phyloP scores from a whole-genome alignment of 2,888 invertebrate genomes.

The Notocelia uddmanniana region DNA sequence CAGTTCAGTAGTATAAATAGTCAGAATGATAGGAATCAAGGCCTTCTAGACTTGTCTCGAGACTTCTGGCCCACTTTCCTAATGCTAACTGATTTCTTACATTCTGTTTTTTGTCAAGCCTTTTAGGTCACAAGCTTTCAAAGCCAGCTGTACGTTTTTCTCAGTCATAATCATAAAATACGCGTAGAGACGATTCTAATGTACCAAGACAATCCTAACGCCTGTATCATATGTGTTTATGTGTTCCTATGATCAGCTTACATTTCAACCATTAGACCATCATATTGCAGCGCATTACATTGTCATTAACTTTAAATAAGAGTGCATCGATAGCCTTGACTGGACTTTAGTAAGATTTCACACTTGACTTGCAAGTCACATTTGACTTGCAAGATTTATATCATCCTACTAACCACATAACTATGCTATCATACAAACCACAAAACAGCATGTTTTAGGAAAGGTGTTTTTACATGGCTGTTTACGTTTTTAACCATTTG shows the following conservation, averaged over 20 bases:
- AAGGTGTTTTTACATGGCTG: too few relatives aligned
- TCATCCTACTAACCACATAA: too few relatives aligned
- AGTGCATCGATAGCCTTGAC: not conserved
- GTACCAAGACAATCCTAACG: not conserved
- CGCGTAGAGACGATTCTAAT: not conserved
- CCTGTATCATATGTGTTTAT: too few relatives aligned
- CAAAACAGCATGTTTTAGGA: too few relatives aligned
- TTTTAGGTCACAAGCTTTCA: not conserved
- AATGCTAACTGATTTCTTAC: too few relatives aligned
- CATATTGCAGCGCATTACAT: not conserved
- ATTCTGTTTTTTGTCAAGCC: not conserved
- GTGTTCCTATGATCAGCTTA: too few relatives aligned
- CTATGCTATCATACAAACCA: too few relatives aligned
- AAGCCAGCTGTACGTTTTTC: not conserved
- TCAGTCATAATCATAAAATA: not conserved
- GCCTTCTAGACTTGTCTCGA: not conserved
- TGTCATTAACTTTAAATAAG: not conserved
- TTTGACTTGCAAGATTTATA: too few relatives aligned
- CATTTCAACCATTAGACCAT: not conserved
- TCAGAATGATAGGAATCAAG: not conserved
- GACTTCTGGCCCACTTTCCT: not conserved
- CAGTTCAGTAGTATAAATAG: slow-evolving; percentile 10
- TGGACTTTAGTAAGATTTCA: not conserved
- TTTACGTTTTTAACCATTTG: too few relatives aligned
- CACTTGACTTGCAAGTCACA: not conserved